Base-by-base conservation (phyloP, 1,140 invertebrate genomes). In the Camponotus vicinus region DNA sequence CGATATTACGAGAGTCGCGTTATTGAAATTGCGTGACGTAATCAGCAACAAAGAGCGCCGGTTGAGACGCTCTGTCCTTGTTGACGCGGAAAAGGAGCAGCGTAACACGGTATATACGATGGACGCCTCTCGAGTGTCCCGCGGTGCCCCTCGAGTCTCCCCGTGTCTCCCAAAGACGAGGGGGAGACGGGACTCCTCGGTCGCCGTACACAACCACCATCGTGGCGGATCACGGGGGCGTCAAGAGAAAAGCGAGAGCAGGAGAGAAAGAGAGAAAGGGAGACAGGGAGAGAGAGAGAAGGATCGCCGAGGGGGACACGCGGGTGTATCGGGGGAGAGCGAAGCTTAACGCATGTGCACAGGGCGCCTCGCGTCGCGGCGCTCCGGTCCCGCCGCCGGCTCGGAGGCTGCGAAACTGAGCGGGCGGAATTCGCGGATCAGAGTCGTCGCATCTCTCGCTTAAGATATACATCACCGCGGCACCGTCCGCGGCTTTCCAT, bases 291-390 rank as follows among this genome's bases (percentile, higher is more conserved):
- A 5, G 49, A 52, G 49, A 52, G 49, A 52, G 49, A 52, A 52
- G 49, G 84, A 57, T 91, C 85, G n/a, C 37, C 66, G 49, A 64
- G 71, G 75, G 77, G 64, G 71, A 66, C 37, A 86, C 70, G 45
- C 11, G 80, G 83, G 73, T 91, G 90, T 87, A 89, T 90, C 71
- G 86, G 84, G 85, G 77, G 90, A 88, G 90, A 88, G 90, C 84
- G 86, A 89, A 92, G 92, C 91, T 93, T 86, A 94, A 95, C 95
- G 95, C 95, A 95, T 95, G 95, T 95, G 95, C 95, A 92, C 90
- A 95, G 95, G 94, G 93, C 93, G 93, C 91, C 91, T 93, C 92
- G 93, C 94, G 94, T 94, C 94, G 94, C 94, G 93, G 93, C 94
- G 94, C 94, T 94, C 90, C 91, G 93, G 92, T 93, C 90, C 92